Evolutionary conservation across 2,888 invertebrate species (phyloP), one percentile per base, ranked within the genome.

Genomic region (Drosophila borborema): DNA sequence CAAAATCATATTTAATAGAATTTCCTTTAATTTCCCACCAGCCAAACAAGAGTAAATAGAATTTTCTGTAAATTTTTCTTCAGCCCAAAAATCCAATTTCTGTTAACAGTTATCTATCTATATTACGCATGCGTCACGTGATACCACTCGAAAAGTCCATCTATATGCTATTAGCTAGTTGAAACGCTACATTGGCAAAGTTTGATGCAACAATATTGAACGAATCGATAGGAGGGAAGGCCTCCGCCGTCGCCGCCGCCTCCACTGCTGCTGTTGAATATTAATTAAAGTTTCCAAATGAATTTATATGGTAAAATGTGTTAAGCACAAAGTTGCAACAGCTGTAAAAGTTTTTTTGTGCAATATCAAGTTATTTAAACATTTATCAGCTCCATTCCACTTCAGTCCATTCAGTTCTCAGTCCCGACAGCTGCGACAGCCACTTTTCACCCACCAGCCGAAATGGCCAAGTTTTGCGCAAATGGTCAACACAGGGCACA

Each of bases 231-330:
- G 41, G 23, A 36, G 10, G 54, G 43, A 56, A 18, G 28, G 23
- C 23, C 3, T 1, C 23, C 2, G 23, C 23, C 20, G 20, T 2
- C 20, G 40, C 43, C 49, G 41, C 51, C 68, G 45, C 49, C n/a
- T n/a, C n/a, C n/a, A n/a, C n/a, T 54, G 40, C 43, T 46, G 41
- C 51, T 72, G 45, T 46, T 54, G 62, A 76, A 68, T 78, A 72
- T 79, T 80, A 79, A 80, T 80, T 75, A 82, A 79, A 80, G 75
- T 80, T 79, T 69, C 46, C 65, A 79, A 69, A 69, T 64, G 66
- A 79, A 80, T 71, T 79, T 74, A 68, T 67, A 82, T 71, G 51
- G 38, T 20, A 36, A 58, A 64, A 36, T 71, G 54, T 62, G 54
- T 45, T 55, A 73, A 74, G 51, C 76, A 59, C 38, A 16, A 64